Evolutionary conservation across 1,140 invertebrate genomes (phyloP).

Genomic region (Calephelis virginiensis): DNA sequence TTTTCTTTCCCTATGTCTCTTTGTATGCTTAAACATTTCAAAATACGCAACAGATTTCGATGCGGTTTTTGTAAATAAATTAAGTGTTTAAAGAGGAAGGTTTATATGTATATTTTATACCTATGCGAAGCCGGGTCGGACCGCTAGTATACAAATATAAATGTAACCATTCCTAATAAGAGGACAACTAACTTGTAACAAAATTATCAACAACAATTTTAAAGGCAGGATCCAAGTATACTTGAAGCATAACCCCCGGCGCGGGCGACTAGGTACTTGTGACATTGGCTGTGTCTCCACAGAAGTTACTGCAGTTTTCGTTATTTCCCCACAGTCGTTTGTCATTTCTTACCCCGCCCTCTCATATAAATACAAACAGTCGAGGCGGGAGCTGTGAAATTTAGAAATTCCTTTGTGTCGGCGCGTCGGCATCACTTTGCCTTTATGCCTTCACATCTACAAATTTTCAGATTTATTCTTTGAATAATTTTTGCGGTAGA

Average conservation of each 20-base stretch:
- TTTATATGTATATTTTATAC: no score
- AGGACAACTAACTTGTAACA: no score
- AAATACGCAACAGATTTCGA: no score
- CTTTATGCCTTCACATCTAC: slow-evolving; percentile 76
- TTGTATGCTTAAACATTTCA: no score
- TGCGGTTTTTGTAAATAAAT: no score
- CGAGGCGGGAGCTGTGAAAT: slow-evolving; percentile 74
- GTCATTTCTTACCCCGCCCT: slow-evolving; percentile 68
- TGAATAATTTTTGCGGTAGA: slow-evolving; percentile 77
- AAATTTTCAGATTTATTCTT: slow-evolving; percentile 79
- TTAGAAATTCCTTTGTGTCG: slow-evolving; percentile 77
- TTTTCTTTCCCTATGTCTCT: no score
- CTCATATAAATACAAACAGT: slow-evolving; percentile 72
- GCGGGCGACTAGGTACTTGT: slow-evolving; percentile 24
- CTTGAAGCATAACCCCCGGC: not conserved
- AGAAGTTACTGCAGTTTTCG: slow-evolving; percentile 41
- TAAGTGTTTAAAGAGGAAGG: no score
- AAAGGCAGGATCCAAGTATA: not conserved
- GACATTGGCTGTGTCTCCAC: slow-evolving; percentile 39
- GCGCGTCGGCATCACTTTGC: slow-evolving; percentile 70
- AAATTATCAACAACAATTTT: not conserved
- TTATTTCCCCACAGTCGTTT: slow-evolving; percentile 57
- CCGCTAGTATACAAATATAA: no score
- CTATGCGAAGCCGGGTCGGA: no score
- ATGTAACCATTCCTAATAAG: no score